Base-by-base conservation (phyloP, 2,113 vertebrate genomes). In the Toxotes jaculatrix region DNA sequence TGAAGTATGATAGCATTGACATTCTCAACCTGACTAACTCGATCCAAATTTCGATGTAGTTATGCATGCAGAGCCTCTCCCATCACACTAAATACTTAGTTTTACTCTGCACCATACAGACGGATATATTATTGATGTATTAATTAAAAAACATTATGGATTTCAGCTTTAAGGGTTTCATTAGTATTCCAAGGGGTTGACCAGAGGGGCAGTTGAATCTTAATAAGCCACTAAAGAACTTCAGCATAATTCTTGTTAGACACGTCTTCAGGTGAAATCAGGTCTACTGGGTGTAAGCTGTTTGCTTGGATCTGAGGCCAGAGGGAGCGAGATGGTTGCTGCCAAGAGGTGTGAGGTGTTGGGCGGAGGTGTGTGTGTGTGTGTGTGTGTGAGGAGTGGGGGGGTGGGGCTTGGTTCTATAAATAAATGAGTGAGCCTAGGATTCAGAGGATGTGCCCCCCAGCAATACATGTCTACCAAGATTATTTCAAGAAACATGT, bases 401-500 rank as follows among this genome's bases (percentile, higher is more conserved):
- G 40, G 62, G 27, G 14, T 17, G 70, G 23, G 71, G 62, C 59
- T 77, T 36, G 84, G 80, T 53, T 76, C 87, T 93, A 93, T 94
- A 94, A 94, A 95, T 93, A 93, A 90, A 85, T 77, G 73, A 86
- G 84, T 38, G 85, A 84, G 88, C 77, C 86, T 86, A 87, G 36
- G 91, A 94, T 91, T 95, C 91, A 90, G 91, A 96, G 92, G 89
- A 91, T 89, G 83, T 90, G 93, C 89, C 92, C 94, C 87, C 87
- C 87, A 85, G 95, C 94, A 72, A 92, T 91, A 94, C 79, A 90
- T 83, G 87, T 92, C 83, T 75, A 67, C 86, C 93, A 95, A 96
- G 95, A 96, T 96, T 95, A 97, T 95, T 96, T 95, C 93, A 97
- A 97, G 93, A 94, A 97, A 97, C 93, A 96, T 95, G 94, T 96